Conservation (phyloP, 2,888 invertebrate species). For the Agapostemon virescens region DNA sequence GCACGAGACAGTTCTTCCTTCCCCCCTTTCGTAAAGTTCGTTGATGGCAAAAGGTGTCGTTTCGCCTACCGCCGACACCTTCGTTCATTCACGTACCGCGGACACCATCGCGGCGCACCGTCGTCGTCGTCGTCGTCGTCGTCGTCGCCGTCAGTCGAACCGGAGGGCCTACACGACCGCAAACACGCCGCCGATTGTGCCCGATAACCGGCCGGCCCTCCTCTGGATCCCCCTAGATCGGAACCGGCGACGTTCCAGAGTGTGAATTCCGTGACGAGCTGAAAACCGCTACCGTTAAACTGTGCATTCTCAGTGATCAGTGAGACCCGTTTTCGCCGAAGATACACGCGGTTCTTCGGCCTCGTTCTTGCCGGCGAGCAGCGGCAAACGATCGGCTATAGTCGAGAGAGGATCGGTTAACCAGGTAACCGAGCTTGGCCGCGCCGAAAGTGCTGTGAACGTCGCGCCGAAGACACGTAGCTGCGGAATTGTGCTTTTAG, state of each 20-base stretch:
- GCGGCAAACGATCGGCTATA: not conserved
- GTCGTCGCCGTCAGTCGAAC: not conserved
- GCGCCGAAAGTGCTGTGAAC: constrained; percentile 59
- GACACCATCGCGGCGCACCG: too few relatives aligned
- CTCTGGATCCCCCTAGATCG: constrained; percentile 9
- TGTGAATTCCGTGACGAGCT: constrained; percentile 36
- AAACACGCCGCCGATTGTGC: constrained; percentile 7
- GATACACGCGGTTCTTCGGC: not conserved
- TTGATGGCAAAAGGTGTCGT: constrained; percentile 23
- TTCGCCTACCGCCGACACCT: not conserved
- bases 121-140: too few relatives aligned
- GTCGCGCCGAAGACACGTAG: constrained; percentile 57
- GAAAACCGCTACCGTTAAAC: constrained; percentile 57
- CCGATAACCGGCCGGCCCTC: not conserved
- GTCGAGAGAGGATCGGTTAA: constrained; percentile 24
- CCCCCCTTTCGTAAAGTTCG: too few relatives aligned
- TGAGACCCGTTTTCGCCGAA: constrained; percentile 42
- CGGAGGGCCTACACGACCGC: not conserved
- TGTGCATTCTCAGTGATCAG: constrained; percentile 64
- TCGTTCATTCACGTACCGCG: constrained; percentile 24
- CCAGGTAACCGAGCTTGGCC: constrained; percentile 23
- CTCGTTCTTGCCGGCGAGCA: not conserved
- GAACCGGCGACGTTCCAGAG: constrained; percentile 24
- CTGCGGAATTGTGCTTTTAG: constrained; percentile 77
- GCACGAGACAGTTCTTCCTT: too few relatives aligned